Evolutionary conservation across 2,888 invertebrate genomes (phyloP), one percentile per base, ranked within the genome.

Genomic region (Ecliptopera silaceata): DNA sequence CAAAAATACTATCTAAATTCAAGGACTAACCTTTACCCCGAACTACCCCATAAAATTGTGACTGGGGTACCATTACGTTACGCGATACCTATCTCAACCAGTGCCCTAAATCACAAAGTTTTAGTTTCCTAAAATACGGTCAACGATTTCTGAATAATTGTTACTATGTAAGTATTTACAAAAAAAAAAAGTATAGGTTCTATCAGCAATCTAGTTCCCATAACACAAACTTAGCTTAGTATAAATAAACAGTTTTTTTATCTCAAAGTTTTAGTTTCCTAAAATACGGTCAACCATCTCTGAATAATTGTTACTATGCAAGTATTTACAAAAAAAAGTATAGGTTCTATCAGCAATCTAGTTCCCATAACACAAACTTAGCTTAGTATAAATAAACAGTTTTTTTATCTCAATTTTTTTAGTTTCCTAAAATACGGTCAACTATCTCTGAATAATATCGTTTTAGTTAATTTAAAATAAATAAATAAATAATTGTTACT

Each of bases 31-130:
- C 38, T 38, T 44, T 44, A 22, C n/a, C 54, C 39, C 26, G 18
- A 43, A 49, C 55, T 54, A 52, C 45, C 45, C 49, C 13, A 39
- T 52, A 59, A 51, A 54, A 51, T 51, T 47, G 51, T 48, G 51
- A 56, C 49, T 43, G 41, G 55, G 36, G 45, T 17, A 8, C n/a
- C 39, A 11, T 34, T 31, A 52, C 32, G 43, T 31, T 31, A 51
- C 13, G 38, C 38, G 22, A 46, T 39, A 53, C 51, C 42, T 39
- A 53, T 44, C 42, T 48, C 34, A 34, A 41, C 50, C 50, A 26
- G 34, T 17, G 20, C 50, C 4, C 11, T 46, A 46, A 45, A 45
- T 45, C n/a, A n/a, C 20, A 11, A 17, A 20, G 6, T 11, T 20
- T 18, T 12, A 2, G n/a, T 45, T 45, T 20, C 11, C 13, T n/a